These are phyloP conservation scores for Neodiprion lecontei DNA, from an alignment of 1,140 invertebrate genomes.

Conservation along the genomic window DNA sequence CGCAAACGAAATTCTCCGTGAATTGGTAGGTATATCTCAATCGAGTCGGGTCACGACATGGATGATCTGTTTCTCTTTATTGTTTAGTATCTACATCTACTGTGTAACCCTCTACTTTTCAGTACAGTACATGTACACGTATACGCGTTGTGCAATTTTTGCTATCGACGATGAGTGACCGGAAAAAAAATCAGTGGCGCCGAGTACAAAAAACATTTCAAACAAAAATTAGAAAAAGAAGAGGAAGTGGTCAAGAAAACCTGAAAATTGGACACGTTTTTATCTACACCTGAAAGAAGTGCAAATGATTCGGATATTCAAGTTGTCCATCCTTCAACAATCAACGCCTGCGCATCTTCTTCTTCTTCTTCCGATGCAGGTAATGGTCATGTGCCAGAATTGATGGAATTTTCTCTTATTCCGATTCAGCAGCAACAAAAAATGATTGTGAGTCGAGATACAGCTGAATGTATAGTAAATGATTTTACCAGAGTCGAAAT, in stretches of 20 bases:
- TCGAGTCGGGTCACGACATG: too few species aligned
- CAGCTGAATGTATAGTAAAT: background rate
- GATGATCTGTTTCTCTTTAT: too few species aligned
- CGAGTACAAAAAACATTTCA: background rate
- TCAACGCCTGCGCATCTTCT: background rate
- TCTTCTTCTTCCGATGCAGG: background rate
- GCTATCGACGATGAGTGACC: background rate
- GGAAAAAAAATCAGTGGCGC: background rate
- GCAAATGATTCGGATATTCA: background rate
- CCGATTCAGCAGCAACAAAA: background rate
- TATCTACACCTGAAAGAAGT: background rate
- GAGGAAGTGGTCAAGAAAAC: background rate
- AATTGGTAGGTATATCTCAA: too few species aligned
- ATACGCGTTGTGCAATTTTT: background rate
- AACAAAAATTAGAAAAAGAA: background rate
- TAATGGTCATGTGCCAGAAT: background rate
- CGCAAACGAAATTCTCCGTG: too few species aligned
- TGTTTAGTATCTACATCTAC: too few species aligned
- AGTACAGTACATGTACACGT: too few species aligned
- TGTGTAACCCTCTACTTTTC: too few species aligned
- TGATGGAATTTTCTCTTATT: too few species aligned
- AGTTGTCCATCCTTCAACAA: too few species aligned
- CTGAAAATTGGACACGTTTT: background rate
- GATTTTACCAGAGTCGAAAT: background rate
- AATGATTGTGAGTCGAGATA: background rate